These are phyloP conservation scores for Pogonomyrmex californicus DNA, from an alignment of 1,140 invertebrate species.

Conservation along the genomic window DNA sequence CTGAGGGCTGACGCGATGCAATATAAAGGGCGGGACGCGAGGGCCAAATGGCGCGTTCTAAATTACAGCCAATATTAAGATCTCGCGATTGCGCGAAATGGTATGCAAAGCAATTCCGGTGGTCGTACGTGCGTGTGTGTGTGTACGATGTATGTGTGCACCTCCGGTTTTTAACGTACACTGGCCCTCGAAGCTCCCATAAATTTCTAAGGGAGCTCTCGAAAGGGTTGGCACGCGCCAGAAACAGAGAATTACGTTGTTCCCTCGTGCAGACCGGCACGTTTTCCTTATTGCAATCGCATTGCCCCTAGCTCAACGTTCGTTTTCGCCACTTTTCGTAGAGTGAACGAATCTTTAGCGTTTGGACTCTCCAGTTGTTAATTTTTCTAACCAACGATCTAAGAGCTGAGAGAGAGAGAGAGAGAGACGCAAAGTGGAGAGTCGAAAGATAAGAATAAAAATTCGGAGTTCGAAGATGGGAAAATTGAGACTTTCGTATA, in stretches of 20 bases:
- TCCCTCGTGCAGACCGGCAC: conserved; percentile 16
- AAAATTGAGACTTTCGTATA: not conserved
- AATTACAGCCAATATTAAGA: conserved; percentile 85
- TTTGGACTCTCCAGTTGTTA: not conserved
- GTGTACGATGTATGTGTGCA: conserved; percentile 55
- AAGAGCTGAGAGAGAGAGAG: too few relatives aligned
- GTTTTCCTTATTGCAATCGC: conserved; percentile 42
- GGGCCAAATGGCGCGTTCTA: conserved; percentile 69
- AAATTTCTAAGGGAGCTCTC: conserved; percentile 74
- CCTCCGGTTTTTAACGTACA: conserved; percentile 78
- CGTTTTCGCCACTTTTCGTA: not conserved
- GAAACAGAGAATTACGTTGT: conserved; percentile 63
- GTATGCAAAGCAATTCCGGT: conserved; percentile 83
- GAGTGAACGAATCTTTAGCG: not conserved
- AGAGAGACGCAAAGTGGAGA: not conserved
- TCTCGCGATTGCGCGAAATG: conserved; percentile 84
- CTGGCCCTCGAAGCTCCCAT: conserved; percentile 74
- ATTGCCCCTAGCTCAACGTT: conserved; percentile 13
- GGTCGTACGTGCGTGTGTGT: conserved; percentile 55
- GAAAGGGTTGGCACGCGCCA: conserved; percentile 44
- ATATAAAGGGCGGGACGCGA: conserved; percentile 51
- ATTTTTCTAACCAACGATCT: not conserved
- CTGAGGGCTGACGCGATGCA: conserved; percentile 41
- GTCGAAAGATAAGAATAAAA: not conserved
- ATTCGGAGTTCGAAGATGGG: not conserved